Evolutionary conservation across 2,888 invertebrate genomes (phyloP).

Genomic region (Pachydiplax longipennis): DNA sequence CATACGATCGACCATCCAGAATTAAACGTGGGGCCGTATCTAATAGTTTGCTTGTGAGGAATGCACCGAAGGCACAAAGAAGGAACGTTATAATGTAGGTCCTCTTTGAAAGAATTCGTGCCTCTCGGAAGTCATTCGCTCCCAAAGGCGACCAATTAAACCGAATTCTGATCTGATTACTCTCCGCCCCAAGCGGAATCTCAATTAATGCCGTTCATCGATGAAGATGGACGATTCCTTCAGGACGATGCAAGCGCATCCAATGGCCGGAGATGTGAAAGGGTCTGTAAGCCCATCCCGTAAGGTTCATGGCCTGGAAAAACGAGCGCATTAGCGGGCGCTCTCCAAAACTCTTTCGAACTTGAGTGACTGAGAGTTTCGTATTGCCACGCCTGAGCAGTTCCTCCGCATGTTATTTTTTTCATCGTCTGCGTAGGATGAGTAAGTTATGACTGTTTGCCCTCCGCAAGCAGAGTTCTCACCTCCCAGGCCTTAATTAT

Average conservation of each 20-base stretch:
- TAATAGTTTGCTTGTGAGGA: background rate
- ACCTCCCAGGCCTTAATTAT: too few relatives aligned
- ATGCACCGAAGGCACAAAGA: background rate
- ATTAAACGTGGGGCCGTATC: background rate
- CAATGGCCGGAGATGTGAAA: background rate
- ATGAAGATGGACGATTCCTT: conserved; percentile 2
- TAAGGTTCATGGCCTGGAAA: background rate
- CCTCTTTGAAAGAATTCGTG: background rate
- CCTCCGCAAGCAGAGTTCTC: background rate
- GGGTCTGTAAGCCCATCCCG: background rate
- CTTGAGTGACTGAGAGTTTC: background rate
- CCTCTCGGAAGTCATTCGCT: background rate
- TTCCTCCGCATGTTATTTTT: background rate
- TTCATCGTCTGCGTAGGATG: background rate
- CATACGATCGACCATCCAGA: too few relatives aligned
- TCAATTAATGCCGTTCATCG: background rate
- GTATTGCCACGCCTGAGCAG: background rate
- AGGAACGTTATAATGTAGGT: background rate
- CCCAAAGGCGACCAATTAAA: background rate
- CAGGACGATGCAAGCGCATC: background rate
- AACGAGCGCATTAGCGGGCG: background rate
- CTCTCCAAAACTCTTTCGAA: background rate
- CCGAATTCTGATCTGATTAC: background rate
- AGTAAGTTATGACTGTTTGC: background rate
- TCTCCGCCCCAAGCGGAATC: background rate